Conservation (phyloP, 2,797 vertebrate species). For the Bradypodion ventrale region DNA sequence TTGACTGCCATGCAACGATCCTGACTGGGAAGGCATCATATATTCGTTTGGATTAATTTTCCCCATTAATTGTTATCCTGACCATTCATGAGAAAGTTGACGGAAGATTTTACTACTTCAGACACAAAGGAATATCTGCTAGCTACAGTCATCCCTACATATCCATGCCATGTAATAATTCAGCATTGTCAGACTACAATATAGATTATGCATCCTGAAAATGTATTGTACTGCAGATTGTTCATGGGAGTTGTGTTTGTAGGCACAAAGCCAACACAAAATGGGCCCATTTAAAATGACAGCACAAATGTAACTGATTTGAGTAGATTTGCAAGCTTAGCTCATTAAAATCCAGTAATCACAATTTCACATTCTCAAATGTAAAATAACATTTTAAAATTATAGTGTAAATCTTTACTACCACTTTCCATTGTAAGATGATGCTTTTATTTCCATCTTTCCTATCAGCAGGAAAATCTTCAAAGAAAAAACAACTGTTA, state of each 20-base stretch:
- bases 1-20: neutral
- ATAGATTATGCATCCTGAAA: neutral
- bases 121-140: neutral
- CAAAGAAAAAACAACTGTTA: slow-evolving; percentile 4
- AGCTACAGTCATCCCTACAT: neutral
- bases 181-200: neutral
- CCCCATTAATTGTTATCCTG: no score
- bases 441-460: neutral
- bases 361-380: slow-evolving; percentile 32
- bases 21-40: neutral
- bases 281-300: slow-evolving; percentile 31
- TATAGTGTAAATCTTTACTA: neutral
- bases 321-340: slow-evolving; percentile 21
- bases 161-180: neutral
- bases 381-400: slow-evolving; percentile 15
- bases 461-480: no score
- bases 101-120: neutral
- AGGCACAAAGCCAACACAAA: neutral
- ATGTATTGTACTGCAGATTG: neutral
- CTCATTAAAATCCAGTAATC: neutral
- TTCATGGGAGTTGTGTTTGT: slow-evolving; percentile 7
- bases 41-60: no score
- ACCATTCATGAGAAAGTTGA: neutral
- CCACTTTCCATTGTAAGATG: slow-evolving; percentile 8
- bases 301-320: neutral